phyloP scores from a whole-genome alignment of 2,888 invertebrate species.

The Chrysolina oricalcia region DNA sequence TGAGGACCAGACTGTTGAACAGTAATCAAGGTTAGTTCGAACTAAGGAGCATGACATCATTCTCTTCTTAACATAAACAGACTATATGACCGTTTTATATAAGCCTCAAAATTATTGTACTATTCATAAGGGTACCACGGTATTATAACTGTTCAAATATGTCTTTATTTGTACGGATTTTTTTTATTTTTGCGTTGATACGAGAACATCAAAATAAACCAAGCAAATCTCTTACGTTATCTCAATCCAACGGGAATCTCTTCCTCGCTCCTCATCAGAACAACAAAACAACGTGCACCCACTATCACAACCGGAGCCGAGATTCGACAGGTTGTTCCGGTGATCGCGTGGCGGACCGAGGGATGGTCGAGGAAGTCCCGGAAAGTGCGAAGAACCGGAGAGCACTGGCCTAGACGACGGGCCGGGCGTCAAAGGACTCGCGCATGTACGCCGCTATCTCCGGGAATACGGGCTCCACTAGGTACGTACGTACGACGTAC shows the following conservation, averaged over 20 bases:
- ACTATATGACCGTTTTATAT: too few species aligned
- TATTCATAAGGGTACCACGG: too few species aligned
- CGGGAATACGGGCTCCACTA: conserved; percentile 36
- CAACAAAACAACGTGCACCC: conserved; percentile 23
- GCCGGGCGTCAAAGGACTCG: conserved; percentile 56
- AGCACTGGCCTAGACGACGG: conserved; percentile 61
- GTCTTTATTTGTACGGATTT: too few species aligned
- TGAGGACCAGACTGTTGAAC: too few species aligned
- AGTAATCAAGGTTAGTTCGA: too few species aligned
- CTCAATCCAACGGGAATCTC: not conserved
- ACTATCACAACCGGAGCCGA: conserved; percentile 35
- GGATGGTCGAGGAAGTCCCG: conserved; percentile 46
- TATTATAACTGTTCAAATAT: too few species aligned
- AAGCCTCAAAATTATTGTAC: too few species aligned
- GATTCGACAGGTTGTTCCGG: conserved; percentile 53
- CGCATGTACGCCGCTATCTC: conserved; percentile 53
- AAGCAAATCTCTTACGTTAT: not conserved
- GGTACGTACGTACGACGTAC: not conserved
- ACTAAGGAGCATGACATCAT: too few species aligned
- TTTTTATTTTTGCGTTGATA: not conserved
- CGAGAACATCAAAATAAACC: not conserved
- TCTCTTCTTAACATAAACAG: too few species aligned
- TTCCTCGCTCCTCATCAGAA: not conserved
- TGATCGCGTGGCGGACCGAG: conserved; percentile 41
- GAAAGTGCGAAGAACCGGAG: conserved; percentile 57